Conservation (phyloP, 2,113 vertebrate genomes). For the Antennarius striatus region DNA sequence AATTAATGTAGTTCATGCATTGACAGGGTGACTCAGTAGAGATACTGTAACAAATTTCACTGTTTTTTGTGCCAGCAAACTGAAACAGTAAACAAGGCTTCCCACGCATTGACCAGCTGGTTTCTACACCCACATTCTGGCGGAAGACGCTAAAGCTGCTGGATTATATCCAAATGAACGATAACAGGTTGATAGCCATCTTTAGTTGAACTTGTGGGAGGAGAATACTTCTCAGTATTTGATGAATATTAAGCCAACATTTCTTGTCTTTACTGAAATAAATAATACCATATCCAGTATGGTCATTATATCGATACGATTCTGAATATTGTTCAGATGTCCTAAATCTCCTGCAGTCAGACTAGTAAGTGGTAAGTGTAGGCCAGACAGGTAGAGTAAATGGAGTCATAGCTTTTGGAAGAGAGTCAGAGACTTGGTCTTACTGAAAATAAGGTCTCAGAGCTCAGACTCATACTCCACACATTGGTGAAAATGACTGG, state of each 20-base stretch:
- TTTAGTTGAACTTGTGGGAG: slow-evolving; percentile 46
- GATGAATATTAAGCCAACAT: slow-evolving; percentile 4
- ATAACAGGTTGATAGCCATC: slow-evolving; percentile 59
- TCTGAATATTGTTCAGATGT: neutral
- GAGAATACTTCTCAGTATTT: slow-evolving; percentile 2
- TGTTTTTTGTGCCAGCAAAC: slow-evolving; percentile 58
- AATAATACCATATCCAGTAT: too few relatives aligned
- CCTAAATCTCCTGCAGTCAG: slow-evolving; percentile 14
- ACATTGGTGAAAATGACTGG: slow-evolving; percentile 3
- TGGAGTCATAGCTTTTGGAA: slow-evolving; percentile 25
- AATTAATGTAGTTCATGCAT: slow-evolving; percentile 23
- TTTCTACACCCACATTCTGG: slow-evolving; percentile 74
- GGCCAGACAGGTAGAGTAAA: slow-evolving; percentile 44
- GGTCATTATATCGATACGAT: neutral
- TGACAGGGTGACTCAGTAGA: slow-evolving; percentile 43
- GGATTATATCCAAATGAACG: slow-evolving; percentile 61
- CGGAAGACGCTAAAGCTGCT: slow-evolving; percentile 69
- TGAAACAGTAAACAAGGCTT: slow-evolving; percentile 74
- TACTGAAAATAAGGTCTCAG: slow-evolving; percentile 25
- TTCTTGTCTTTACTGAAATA: neutral
- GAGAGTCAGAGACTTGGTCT: slow-evolving; percentile 26
- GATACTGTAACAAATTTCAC: slow-evolving; percentile 52
- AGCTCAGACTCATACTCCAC: slow-evolving; percentile 18
- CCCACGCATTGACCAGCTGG: slow-evolving; percentile 78
- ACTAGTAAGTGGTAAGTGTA: slow-evolving; percentile 31